These are phyloP conservation scores for Epistrophe eligans DNA, from an alignment of 2,888 invertebrate species.

Conservation along the genomic window DNA sequence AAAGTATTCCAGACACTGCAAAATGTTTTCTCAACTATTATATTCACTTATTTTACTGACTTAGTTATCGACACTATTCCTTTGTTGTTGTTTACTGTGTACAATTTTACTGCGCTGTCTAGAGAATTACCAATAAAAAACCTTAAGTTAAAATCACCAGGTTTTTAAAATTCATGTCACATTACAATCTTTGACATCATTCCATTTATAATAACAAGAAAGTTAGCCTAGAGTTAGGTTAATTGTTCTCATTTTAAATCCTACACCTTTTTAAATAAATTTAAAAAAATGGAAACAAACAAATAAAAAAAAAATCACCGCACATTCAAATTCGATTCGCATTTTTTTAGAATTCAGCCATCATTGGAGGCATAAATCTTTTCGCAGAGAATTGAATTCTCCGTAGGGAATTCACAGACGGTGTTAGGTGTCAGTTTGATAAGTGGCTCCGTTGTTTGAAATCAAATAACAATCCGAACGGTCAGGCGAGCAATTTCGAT, in stretches of 20 bases:
- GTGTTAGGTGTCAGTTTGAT: slow-evolving; percentile 76
- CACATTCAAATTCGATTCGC: slow-evolving; percentile 34
- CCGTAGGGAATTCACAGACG: slow-evolving; percentile 72
- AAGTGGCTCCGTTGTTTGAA: slow-evolving; percentile 74
- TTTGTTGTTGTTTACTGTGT: no score
- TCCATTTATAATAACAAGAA: background rate
- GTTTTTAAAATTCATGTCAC: no score
- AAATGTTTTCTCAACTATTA: no score
- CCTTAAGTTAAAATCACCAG: no score
- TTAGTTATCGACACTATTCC: no score
- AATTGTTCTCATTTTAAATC: background rate
- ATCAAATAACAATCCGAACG: slow-evolving; percentile 72
- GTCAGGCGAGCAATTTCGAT: slow-evolving; percentile 69
- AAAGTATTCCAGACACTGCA: no score
- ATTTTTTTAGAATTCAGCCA: slow-evolving; percentile 10
- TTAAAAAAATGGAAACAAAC: background rate
- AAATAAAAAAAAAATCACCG: background rate
- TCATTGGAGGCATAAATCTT: slow-evolving; percentile 29
- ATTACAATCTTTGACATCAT: background rate
- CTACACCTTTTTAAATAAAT: background rate
- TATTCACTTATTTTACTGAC: no score
- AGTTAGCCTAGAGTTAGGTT: background rate
- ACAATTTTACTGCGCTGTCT: no score
- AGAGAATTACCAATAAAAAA: no score
- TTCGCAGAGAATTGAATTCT: slow-evolving; percentile 67